A percentile compares a stretch with the other conserved stretches of the same genome.
Evolutionary conservation across 2,888 invertebrate species (phyloP).

Genomic region (Andrena haemorrhoa): DNA sequence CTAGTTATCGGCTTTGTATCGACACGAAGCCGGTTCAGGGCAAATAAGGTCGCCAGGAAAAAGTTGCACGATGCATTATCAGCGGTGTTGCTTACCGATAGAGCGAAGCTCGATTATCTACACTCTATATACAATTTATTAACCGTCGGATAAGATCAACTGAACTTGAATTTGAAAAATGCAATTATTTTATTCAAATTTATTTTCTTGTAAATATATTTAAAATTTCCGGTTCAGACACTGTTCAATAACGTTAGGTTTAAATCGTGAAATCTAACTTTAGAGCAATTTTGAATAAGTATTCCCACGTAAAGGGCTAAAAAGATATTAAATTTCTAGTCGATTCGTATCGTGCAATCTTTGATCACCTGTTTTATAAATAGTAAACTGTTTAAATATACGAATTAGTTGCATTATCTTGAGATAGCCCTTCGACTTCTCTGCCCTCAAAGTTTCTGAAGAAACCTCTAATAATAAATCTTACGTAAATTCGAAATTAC

Average conservation of each 20-base stretch:
- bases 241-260: neutral
- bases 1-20: conserved; percentile 42
- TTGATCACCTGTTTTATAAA: neutral
- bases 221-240: too few relatives aligned
- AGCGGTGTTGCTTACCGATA: conserved; percentile 7
- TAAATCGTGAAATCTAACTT: neutral
- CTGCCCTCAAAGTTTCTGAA: neutral
- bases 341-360: neutral
- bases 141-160: too few relatives aligned
- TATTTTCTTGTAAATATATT: too few relatives aligned
- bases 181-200: too few relatives aligned
- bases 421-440: neutral
- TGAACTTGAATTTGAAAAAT: too few relatives aligned
- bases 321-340: neutral
- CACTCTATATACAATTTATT: too few relatives aligned
- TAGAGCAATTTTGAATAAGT: neutral
- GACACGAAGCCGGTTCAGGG: conserved; percentile 21
- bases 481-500: neutral
- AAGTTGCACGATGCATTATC: conserved; percentile 2
- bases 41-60: conserved; percentile 9
- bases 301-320: neutral
- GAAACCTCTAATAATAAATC: conserved; percentile 17
- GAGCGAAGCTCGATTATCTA: too few relatives aligned
- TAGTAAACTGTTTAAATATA: neutral
- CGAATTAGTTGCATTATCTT: neutral